phyloP scores from a whole-genome alignment of 2,113 vertebrate genomes.

The Ia io region DNA sequence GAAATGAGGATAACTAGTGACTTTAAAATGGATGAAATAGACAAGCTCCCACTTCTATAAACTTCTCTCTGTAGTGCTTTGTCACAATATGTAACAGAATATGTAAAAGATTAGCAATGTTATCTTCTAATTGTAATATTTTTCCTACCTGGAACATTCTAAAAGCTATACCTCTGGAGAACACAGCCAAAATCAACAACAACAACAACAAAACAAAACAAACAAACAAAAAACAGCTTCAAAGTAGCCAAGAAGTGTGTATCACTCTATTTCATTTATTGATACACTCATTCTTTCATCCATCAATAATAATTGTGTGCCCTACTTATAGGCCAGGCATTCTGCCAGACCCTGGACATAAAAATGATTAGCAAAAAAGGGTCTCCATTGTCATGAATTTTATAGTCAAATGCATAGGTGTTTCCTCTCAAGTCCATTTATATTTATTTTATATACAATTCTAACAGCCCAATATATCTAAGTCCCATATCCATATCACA shows the following conservation, averaged over 20 bases:
- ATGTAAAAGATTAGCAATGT: neutral
- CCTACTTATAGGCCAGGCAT: neutral
- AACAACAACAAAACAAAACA: no score
- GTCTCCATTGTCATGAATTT: neutral
- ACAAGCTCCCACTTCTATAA: neutral
- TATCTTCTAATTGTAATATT: neutral
- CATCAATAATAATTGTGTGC: neutral
- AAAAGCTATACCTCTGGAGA: neutral
- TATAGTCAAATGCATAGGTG: neutral
- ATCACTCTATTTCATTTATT: neutral
- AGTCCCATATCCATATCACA: neutral
- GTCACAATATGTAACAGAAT: neutral
- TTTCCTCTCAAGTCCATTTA: neutral
- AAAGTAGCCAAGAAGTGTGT: neutral
- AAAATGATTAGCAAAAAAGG: neutral
- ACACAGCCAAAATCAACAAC: neutral
- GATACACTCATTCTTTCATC: neutral
- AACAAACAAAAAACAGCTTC: neutral
- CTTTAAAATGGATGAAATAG: slow-evolving; percentile 10
- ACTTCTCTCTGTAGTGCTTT: neutral
- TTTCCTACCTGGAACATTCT: neutral
- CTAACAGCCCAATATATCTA: neutral
- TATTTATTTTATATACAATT: slow-evolving; percentile 23
- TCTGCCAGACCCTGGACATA: neutral
- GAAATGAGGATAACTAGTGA: slow-evolving; percentile 12